phyloP scores from a whole-genome alignment of 2,113 vertebrate species.

The Isichthys henryi region DNA sequence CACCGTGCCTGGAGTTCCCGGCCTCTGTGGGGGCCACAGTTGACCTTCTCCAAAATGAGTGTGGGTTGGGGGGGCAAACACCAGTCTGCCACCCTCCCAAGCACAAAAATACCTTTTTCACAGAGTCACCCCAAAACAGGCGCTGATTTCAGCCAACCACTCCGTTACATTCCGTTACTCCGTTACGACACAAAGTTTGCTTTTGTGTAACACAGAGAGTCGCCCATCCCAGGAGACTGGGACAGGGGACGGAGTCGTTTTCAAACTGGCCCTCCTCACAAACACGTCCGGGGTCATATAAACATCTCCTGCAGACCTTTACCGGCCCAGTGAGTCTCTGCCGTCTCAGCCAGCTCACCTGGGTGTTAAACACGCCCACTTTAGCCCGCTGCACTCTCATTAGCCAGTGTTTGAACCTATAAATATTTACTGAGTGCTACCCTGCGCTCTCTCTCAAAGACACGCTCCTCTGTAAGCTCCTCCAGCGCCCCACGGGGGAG shows the following conservation, averaged over 20 bases:
- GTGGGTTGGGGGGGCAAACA: background rate
- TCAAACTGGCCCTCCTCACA: background rate
- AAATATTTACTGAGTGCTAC: background rate
- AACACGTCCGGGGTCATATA: background rate
- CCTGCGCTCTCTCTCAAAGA: background rate
- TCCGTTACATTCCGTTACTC: background rate
- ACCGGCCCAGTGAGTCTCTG: background rate
- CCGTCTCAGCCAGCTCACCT: background rate
- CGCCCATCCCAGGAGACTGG: background rate
- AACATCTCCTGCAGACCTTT: background rate
- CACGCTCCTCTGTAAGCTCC: background rate
- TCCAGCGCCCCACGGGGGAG: background rate
- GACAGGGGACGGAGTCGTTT: background rate
- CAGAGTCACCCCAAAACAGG: background rate
- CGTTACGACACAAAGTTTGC: background rate
- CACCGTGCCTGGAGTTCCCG: background rate
- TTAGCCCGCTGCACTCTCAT: background rate
- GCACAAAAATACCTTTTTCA: background rate
- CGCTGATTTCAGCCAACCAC: no score
- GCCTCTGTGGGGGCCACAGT: background rate
- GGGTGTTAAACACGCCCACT: background rate
- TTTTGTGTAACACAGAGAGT: background rate
- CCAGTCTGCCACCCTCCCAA: background rate
- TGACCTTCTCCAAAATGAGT: background rate
- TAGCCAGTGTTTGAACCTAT: background rate